Evolutionary conservation across 30 jellyfish, hydroid and myxozoan genomes (phyloP).

Genomic region (Euphysa ruthae): DNA sequence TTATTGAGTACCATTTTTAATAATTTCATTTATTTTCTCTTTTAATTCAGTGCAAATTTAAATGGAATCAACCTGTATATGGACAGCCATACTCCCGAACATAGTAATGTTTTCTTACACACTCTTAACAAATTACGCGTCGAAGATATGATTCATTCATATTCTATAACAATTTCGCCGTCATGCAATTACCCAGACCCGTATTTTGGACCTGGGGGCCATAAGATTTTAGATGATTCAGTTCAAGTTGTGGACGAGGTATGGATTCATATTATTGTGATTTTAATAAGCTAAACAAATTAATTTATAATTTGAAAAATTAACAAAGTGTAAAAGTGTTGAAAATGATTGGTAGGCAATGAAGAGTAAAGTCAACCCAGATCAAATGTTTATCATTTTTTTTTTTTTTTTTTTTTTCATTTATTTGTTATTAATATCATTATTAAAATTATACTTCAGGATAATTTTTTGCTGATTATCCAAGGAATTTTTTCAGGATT

Average conservation of each 20-base stretch:
- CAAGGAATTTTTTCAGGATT: too few species aligned
- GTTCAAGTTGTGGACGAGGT: constrained; percentile 19
- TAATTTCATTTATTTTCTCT: too few species aligned
- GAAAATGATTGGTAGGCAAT: too few species aligned
- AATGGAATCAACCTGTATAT: constrained; percentile 25
- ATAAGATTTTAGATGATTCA: constrained; percentile 4
- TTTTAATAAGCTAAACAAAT: not conserved
- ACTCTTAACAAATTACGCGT: constrained; percentile 4
- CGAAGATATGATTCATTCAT: not conserved
- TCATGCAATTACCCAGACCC: constrained; percentile 36
- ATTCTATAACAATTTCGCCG: constrained; percentile 18
- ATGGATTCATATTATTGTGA: not conserved
- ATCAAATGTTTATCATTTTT: too few species aligned
- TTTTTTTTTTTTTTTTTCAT: too few species aligned
- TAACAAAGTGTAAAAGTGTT: too few species aligned
- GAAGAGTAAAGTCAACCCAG: too few species aligned
- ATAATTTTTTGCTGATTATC: too few species aligned
- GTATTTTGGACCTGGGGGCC: constrained; percentile 30
- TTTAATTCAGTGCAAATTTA: constrained; percentile 10
- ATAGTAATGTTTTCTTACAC: not conserved
- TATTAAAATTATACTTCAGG: too few species aligned
- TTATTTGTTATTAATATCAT: too few species aligned
- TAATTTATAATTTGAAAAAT: not conserved
- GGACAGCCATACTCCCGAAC: constrained; percentile 9
- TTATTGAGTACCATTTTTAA: too few species aligned